Evolutionary conservation across 2,888 invertebrate genomes (phyloP).

Genomic region (Stenodema calcarata): DNA sequence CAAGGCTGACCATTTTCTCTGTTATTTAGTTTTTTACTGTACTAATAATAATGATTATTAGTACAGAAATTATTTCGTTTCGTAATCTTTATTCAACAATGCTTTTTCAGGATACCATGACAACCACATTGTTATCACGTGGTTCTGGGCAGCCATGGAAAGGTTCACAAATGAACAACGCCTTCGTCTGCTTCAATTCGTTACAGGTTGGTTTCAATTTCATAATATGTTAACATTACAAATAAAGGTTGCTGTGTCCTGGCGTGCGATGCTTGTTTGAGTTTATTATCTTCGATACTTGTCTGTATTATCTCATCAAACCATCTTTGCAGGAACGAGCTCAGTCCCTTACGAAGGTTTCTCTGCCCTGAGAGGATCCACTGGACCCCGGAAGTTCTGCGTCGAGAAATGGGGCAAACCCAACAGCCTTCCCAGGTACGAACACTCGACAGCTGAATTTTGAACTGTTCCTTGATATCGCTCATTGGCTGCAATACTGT

Average conservation of each 20-base stretch:
- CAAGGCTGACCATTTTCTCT: no score
- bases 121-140: conserved; percentile 90
- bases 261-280: no score
- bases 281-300: no score
- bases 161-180: conserved; percentile 94
- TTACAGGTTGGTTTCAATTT: conserved; percentile 66
- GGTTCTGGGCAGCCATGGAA: conserved; percentile 98
- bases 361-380: conserved; percentile 90
- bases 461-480: no score
- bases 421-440: conserved; percentile 84
- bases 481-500: no score
- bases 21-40: no score
- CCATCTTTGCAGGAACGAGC: conserved; percentile 75
- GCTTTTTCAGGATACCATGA: conserved; percentile 86
- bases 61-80: no score
- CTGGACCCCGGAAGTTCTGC: conserved; percentile 94
- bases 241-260: no score
- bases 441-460: not conserved
- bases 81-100: no score
- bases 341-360: conserved; percentile 98
- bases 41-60: no score
- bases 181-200: conserved; percentile 90
- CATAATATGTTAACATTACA: no score
- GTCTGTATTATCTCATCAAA: no score
- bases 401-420: conserved; percentile 97